These are phyloP conservation scores for Scylla paramamosain DNA, from an alignment of 1,140 invertebrate species.

Conservation along the genomic window DNA sequence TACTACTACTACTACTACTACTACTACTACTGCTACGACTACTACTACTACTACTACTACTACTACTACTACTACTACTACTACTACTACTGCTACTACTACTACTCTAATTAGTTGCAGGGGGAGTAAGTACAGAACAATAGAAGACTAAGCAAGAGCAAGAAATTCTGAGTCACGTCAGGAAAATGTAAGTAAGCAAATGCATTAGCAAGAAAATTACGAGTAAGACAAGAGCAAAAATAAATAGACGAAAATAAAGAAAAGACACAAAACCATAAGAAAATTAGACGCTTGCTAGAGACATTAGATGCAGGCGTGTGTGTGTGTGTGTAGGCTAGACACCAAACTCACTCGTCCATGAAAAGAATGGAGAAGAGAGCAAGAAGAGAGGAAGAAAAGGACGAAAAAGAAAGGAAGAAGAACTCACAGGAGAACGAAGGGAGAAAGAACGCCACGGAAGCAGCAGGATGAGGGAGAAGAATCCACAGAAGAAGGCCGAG, in stretches of 20 bases:
- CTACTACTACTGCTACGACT: too few relatives aligned
- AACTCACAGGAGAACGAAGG: too few relatives aligned
- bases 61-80: not conserved
- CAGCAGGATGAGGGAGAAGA: not conserved
- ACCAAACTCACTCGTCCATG: too few relatives aligned
- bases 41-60: too few relatives aligned
- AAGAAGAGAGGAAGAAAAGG: not conserved
- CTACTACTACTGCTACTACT: constrained; percentile 18
- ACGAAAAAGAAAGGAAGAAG: not conserved
- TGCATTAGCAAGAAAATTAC: not conserved
- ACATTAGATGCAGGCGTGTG: not conserved
- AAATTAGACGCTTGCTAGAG: not conserved
- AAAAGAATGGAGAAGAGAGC: too few relatives aligned
- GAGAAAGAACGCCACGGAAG: too few relatives aligned
- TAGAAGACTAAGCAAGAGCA: not conserved
- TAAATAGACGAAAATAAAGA: not conserved
- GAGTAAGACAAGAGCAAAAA: not conserved
- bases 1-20: too few relatives aligned
- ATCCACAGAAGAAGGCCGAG: not conserved
- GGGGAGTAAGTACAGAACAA: not conserved
- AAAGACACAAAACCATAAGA: not conserved
- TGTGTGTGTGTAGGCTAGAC: not conserved
- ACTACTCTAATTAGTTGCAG: not conserved
- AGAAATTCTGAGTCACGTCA: not conserved
- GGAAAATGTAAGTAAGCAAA: too few relatives aligned